Evolutionary conservation across 2,113 vertebrate species (phyloP).

Genomic region (Pseudonaja textilis): DNA sequence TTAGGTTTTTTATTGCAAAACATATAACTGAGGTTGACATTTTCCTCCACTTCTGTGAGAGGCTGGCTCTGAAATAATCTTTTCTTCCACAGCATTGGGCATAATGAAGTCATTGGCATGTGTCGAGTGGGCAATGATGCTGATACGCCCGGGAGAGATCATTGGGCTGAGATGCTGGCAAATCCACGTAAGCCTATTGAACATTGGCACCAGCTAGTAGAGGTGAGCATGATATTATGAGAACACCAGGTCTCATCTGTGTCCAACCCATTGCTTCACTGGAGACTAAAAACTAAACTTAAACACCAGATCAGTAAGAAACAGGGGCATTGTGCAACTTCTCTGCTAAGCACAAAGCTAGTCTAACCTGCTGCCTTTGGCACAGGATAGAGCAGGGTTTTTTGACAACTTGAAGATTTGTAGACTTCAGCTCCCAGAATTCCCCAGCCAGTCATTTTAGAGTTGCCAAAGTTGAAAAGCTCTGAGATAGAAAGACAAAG

Average conservation of each 20-base stretch:
- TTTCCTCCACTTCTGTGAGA: not conserved
- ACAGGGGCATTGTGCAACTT: not conserved
- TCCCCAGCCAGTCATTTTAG: not conserved
- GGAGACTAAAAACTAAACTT: not conserved
- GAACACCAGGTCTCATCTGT: not conserved
- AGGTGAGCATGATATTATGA: slow-evolving; percentile 60
- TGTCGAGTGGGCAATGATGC: slow-evolving; percentile 87
- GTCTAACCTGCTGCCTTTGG: not conserved
- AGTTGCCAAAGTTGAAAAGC: not conserved
- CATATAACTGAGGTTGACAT: not conserved
- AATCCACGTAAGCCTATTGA: slow-evolving; percentile 94
- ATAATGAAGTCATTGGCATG: slow-evolving; percentile 94
- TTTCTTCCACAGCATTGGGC: slow-evolving; percentile 78
- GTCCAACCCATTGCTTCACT: not conserved
- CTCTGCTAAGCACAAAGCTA: not conserved
- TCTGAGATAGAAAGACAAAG: not conserved
- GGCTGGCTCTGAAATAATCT: not conserved
- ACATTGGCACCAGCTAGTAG: slow-evolving; percentile 90
- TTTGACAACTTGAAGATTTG: too few species aligned
- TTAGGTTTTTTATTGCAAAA: not conserved
- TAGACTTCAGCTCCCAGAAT: too few species aligned
- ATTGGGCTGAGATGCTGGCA: slow-evolving; percentile 90
- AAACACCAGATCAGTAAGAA: not conserved
- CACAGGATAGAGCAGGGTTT: not conserved
- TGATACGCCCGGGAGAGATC: slow-evolving; percentile 85